phyloP scores from a whole-genome alignment of 2,888 invertebrate species.

The Synanthedon myopaeformis region DNA sequence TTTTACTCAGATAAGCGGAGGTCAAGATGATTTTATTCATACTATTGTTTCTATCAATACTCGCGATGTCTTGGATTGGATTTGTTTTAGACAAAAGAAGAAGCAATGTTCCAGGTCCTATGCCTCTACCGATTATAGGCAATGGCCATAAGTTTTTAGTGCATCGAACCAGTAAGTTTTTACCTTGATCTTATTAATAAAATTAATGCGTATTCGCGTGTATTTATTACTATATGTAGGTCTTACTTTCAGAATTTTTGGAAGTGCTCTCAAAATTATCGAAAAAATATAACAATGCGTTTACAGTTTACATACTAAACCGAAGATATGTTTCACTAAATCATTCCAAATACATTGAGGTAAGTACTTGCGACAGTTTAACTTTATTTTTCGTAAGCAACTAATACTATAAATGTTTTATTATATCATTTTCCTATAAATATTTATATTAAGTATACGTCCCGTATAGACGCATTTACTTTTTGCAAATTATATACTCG shows the following conservation, averaged over 20 bases:
- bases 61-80: constrained; percentile 27
- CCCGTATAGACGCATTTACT: too few relatives aligned
- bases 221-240: too few relatives aligned
- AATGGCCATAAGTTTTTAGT: constrained; percentile 58
- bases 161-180: constrained; percentile 36
- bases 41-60: constrained; percentile 6
- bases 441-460: too few relatives aligned
- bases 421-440: too few relatives aligned
- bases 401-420: too few relatives aligned
- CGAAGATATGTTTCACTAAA: constrained; percentile 41
- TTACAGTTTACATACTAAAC: constrained; percentile 48
- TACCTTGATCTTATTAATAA: not conserved
- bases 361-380: constrained; percentile 15
- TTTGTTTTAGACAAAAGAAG: constrained; percentile 19
- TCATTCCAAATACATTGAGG: constrained; percentile 56
- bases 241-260: constrained; percentile 35
- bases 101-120: constrained; percentile 34
- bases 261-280: constrained; percentile 18
- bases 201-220: too few relatives aligned
- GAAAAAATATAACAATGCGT: constrained; percentile 42
- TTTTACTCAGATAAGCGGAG: not conserved
- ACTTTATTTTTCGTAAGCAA: not conserved
- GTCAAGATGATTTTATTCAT: constrained; percentile 10
- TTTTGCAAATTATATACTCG: too few relatives aligned
- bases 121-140: constrained; percentile 56